Conservation (phyloP, 2,888 invertebrate species). For the Meliscaeva auricollis region DNA sequence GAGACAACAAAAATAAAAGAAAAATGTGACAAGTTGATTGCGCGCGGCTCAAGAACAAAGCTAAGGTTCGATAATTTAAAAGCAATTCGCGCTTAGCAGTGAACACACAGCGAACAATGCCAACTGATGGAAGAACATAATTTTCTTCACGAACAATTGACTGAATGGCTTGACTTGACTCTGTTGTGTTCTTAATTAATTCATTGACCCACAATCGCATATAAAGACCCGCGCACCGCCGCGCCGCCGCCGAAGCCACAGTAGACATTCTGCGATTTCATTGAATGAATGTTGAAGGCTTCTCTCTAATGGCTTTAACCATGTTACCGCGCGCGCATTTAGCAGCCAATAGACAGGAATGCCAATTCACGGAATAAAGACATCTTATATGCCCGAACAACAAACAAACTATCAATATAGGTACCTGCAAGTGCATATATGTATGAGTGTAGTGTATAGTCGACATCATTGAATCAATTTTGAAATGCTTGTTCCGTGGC, state of each 20-base stretch:
- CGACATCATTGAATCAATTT: slow-evolving; percentile 67
- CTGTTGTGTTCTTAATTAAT: slow-evolving; percentile 58
- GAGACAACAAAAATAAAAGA: not conserved
- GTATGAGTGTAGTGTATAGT: not conserved
- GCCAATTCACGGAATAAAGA: slow-evolving; percentile 70
- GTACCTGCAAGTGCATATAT: not conserved
- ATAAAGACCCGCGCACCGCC: no score
- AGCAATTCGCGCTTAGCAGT: slow-evolving; percentile 18
- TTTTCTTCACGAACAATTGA: slow-evolving; percentile 15
- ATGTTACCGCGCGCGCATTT: slow-evolving; percentile 17
- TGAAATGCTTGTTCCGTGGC: slow-evolving; percentile 32
- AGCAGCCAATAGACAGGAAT: slow-evolving; percentile 62
- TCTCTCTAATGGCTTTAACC: slow-evolving; percentile 38
- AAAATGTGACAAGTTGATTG: slow-evolving; percentile 39
- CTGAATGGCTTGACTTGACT: slow-evolving; percentile 23
- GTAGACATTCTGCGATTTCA: slow-evolving; percentile 53
- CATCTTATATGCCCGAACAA: slow-evolving; percentile 40
- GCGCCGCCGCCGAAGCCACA: not conserved
- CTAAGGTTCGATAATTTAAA: not conserved
- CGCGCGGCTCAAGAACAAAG: slow-evolving; percentile 52
- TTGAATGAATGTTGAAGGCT: slow-evolving; percentile 46
- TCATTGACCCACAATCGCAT: slow-evolving; percentile 70
- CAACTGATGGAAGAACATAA: slow-evolving; percentile 17
- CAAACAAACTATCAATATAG: slow-evolving; percentile 1
- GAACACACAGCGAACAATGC: slow-evolving; percentile 23